Conservation (phyloP, 2,113 vertebrate species). For the Anoura caudifer region DNA sequence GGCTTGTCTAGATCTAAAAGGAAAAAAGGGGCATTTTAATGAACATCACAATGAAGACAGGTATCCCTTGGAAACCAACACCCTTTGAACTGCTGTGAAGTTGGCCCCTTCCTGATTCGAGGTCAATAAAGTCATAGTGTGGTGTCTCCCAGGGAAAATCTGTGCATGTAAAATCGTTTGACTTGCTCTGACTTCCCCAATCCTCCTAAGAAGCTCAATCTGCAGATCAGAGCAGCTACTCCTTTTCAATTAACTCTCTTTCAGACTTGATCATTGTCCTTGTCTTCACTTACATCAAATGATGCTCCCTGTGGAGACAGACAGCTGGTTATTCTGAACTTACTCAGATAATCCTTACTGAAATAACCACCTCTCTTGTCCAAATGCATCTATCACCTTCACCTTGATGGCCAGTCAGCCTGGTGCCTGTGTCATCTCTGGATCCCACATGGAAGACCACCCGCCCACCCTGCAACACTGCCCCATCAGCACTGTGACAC, state of each 20-base stretch:
- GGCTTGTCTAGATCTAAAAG: neutral
- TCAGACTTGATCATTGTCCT: constrained; percentile 64
- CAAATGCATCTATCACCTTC: constrained; percentile 25
- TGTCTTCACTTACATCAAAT: constrained; percentile 61
- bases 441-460: neutral
- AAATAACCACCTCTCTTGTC: constrained; percentile 14
- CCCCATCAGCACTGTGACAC: neutral
- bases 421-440: neutral
- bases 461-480: neutral
- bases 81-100: constrained; percentile 13
- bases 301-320: constrained; percentile 25
- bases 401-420: neutral
- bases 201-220: constrained; percentile 46
- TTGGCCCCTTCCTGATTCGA: constrained; percentile 52
- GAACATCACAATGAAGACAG: constrained; percentile 46
- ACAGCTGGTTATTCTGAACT: constrained; percentile 56
- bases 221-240: constrained; percentile 52
- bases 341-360: constrained; percentile 47
- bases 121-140: constrained; percentile 33
- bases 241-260: constrained; percentile 70
- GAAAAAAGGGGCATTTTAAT: neutral
- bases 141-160: constrained; percentile 32
- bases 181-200: constrained; percentile 18
- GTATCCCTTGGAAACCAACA: constrained; percentile 24
- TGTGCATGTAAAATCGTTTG: constrained; percentile 20